Base-by-base conservation (phyloP, 2,888 invertebrate species). In the Gymnosoma rotundatum region DNA sequence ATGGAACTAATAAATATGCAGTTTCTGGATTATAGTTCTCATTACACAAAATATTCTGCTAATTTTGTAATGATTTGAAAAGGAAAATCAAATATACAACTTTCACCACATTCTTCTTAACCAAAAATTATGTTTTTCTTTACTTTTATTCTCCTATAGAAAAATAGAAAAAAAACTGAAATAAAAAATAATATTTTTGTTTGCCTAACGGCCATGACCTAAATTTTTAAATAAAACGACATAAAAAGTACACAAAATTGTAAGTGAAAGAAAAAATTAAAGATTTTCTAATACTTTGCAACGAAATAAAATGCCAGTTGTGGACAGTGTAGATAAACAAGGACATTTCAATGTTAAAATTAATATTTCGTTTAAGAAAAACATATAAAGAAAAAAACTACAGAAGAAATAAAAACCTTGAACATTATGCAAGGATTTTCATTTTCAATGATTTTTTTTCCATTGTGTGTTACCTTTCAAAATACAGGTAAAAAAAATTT, bases 341-440 rank as follows among this genome's bases (percentile, higher is more conserved):
- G 52, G 61, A 61, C 69, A 78, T 69, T 78, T 78, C 61, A 69
- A 61, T 78, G 61, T 42, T 61, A 52, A 50, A 67, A 61, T 42
- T 42, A 52, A 60, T 9, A 38, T n/a, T 66, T 18, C 14, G 38
- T 4, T 50, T 25, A 38, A 58, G 5, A 38, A 50, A 50, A 50
- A 50, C n/a, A 20, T 48, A 52, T 32, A 64, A 10, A 25, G 6
- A 8, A 32, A 6, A 61, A 52, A 52, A 16, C 50, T 42, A 21
- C 54, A 52, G 42, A 72, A 25, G 38, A 20, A 21, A 63, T 54
- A 50, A n/a, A 36, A 64, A 66, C 79, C 79, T 79, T 79, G 79
- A 50, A 45, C 38, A 52, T 18, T 20, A 18, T 10, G 48, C 79
- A 79, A 73, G 79, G 79, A 60, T 60, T 73, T 66, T 54, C 61